A percentile compares a stretch with the other conserved stretches of the same genome.
Conservation (phyloP, 2,797 vertebrate genomes). For the Betta splendens region DNA sequence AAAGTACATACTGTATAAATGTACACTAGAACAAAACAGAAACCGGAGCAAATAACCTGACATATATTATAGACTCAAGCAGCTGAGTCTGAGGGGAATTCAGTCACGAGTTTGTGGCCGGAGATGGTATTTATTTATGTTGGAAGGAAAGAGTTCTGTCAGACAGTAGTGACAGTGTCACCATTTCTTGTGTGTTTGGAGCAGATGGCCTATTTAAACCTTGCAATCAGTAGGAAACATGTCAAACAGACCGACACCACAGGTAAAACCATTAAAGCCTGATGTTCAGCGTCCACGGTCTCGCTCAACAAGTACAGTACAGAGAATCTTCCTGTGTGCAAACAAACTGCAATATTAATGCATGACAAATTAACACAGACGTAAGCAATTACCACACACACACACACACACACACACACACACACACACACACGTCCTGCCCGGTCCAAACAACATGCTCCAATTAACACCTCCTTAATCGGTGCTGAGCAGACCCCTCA, state of each 20-base stretch:
- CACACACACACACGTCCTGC: conserved; percentile 26
- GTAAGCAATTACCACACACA: conserved; percentile 35
- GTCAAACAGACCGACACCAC: background rate
- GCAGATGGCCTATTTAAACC: background rate
- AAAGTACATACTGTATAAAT: too few relatives aligned
- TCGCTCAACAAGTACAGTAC: background rate
- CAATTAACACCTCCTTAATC: conserved; percentile 85
- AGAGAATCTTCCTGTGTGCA: background rate
- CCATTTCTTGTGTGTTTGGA: conserved; percentile 11
- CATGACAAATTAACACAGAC: conserved; percentile 48
- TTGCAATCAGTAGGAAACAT: conserved; percentile 1
- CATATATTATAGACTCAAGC: background rate
- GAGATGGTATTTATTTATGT: background rate
- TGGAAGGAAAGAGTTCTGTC: background rate
- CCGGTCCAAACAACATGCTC: conserved; percentile 76
- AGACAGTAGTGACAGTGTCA: conserved; percentile 3
- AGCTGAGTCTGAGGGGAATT: background rate
- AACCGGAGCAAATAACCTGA: background rate
- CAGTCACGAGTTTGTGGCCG: background rate
- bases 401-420: conserved; percentile 48
- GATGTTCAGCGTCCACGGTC: background rate
- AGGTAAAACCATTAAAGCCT: background rate
- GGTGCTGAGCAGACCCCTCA: conserved; percentile 49
- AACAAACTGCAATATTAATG: conserved; percentile 19
- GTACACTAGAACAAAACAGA: background rate